These are phyloP conservation scores for Noctuana brunneofusca DNA, from an alignment of 2,888 invertebrate genomes.

Conservation along the genomic window DNA sequence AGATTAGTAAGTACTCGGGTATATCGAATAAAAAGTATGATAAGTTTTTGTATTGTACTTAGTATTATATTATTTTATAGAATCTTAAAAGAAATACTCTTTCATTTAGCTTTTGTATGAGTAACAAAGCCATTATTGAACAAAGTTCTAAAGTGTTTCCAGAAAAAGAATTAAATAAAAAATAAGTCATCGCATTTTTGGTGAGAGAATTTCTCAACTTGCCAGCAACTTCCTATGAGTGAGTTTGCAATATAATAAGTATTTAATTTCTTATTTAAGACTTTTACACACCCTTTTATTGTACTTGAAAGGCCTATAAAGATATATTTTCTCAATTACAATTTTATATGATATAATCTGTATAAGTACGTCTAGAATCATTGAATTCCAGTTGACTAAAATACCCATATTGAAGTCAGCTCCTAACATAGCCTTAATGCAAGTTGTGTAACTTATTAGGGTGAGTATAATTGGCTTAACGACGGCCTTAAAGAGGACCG, in stretches of 20 bases:
- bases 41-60: not conserved
- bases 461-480: slow-evolving; percentile 22
- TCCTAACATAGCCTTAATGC: not conserved
- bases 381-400: not conserved
- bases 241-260: too few relatives aligned
- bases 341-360: too few relatives aligned
- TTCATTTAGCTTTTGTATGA: too few relatives aligned
- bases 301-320: too few relatives aligned
- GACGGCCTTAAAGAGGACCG: slow-evolving; percentile 16
- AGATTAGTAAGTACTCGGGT: not conserved
- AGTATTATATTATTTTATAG: too few relatives aligned
- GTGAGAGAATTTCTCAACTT: too few relatives aligned
- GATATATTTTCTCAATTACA: too few relatives aligned
- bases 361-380: not conserved
- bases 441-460: slow-evolving; percentile 14
- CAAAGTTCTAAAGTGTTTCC: not conserved
- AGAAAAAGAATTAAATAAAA: not conserved
- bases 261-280: too few relatives aligned
- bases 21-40: not conserved
- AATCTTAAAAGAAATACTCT: too few relatives aligned
- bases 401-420: not conserved
- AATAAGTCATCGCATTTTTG: not conserved
- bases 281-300: too few relatives aligned
- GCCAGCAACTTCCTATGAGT: too few relatives aligned
- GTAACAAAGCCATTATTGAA: not conserved